Percentiles rank a stretch among this genome's conserved stretches.
These are phyloP conservation scores for Glaucopsyche alexis DNA, from an alignment of 2,888 invertebrate genomes.

Conservation along the genomic window DNA sequence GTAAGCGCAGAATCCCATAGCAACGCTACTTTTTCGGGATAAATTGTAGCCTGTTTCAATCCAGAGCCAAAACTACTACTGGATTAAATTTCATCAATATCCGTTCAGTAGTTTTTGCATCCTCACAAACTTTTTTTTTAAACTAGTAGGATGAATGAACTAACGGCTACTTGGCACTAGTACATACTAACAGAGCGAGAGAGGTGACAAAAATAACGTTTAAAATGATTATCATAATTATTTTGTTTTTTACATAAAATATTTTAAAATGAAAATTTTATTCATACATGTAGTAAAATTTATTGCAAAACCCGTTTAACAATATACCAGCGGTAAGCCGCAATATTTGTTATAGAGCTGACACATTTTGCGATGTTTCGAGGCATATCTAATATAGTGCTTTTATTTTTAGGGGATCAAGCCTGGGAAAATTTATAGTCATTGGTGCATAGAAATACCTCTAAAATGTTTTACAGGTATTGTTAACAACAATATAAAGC, in stretches of 20 bases:
- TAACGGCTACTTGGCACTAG: no score
- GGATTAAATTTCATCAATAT: no score
- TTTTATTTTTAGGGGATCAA: constrained; percentile 19
- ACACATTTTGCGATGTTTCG: constrained; percentile 14
- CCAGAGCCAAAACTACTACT: no score
- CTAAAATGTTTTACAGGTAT: background rate
- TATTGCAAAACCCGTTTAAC: constrained; percentile 14
- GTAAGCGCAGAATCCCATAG: no score
- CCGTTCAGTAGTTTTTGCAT: no score
- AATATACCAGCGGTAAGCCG: constrained; percentile 17
- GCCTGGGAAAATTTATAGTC: constrained; percentile 4
- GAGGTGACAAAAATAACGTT: no score
- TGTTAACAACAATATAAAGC: background rate
- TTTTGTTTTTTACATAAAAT: background rate
- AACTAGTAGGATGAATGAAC: no score
- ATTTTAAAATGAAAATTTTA: constrained; percentile 9
- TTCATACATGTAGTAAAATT: constrained; percentile 1
- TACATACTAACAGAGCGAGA: no score
- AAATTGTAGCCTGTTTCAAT: no score
- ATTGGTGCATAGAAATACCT: background rate
- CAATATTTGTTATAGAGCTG: constrained; percentile 10
- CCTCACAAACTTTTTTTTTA: no score
- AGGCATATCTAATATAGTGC: constrained; percentile 17
- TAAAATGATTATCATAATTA: no score
- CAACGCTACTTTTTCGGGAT: no score